A percentile compares a stretch with the other conserved stretches of the same genome.
phyloP scores from a whole-genome alignment of 2,113 vertebrate genomes.

The Indicator maculatus region DNA sequence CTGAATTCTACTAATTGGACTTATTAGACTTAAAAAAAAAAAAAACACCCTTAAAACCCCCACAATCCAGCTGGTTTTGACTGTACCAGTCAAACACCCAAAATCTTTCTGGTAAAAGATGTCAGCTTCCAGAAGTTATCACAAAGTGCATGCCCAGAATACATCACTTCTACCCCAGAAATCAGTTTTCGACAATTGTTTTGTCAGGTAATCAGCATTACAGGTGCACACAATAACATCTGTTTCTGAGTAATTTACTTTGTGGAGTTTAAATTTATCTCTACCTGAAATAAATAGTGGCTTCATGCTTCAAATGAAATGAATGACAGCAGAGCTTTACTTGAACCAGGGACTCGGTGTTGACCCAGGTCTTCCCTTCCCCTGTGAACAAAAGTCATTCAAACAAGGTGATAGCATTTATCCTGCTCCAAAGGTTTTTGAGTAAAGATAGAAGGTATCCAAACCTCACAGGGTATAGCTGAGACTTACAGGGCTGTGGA shows the following conservation, averaged over 20 bases:
- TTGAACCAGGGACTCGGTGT: neutral
- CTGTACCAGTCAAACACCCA: neutral
- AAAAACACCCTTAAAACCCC: neutral
- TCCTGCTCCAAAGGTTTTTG: neutral
- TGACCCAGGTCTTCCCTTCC: neutral
- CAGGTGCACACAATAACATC: neutral
- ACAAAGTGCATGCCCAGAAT: neutral
- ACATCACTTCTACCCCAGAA: neutral
- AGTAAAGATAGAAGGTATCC: neutral
- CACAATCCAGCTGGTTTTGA: constrained; percentile 16
- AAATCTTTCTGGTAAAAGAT: neutral
- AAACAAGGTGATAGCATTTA: neutral
- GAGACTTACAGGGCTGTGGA: neutral
- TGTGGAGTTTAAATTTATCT: neutral
- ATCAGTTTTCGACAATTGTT: neutral
- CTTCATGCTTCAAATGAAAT: neutral
- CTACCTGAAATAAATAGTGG: neutral
- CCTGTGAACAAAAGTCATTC: neutral
- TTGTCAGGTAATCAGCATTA: neutral
- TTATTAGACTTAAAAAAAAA: constrained; percentile 6
- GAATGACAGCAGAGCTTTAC: neutral
- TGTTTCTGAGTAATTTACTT: neutral
- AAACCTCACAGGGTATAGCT: neutral
- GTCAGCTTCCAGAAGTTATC: neutral
- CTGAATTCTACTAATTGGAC: constrained; percentile 57